phyloP scores from a whole-genome alignment of 2,888 invertebrate species.

The Torymus aiolomorphi region DNA sequence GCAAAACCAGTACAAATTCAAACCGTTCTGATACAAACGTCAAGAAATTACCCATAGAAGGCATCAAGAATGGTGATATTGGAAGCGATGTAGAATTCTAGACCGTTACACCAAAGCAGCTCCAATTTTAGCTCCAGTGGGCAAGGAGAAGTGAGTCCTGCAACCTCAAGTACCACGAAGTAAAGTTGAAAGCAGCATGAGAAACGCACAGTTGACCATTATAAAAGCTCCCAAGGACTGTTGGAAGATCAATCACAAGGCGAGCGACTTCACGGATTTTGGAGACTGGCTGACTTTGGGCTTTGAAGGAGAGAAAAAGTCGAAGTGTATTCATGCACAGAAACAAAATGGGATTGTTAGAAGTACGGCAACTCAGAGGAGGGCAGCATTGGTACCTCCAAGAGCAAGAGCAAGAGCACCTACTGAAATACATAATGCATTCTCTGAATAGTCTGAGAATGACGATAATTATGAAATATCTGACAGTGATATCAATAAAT shows the following conservation, averaged over 20 bases:
- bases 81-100: too few species aligned
- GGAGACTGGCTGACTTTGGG: constrained; percentile 95
- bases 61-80: too few species aligned
- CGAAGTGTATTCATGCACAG: constrained; percentile 61
- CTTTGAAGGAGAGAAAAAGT: constrained; percentile 77
- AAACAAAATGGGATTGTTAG: constrained; percentile 75
- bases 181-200: constrained; percentile 73
- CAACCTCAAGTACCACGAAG: too few species aligned
- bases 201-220: constrained; percentile 73
- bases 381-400: constrained; percentile 61
- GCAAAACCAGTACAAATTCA: too few species aligned
- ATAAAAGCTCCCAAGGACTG: constrained; percentile 77
- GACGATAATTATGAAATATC: too few species aligned
- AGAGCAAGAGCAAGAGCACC: constrained; percentile 78
- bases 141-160: too few species aligned
- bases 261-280: constrained; percentile 90
- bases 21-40: too few species aligned
- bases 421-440: constrained; percentile 87
- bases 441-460: constrained; percentile 87
- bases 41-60: too few species aligned
- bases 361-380: constrained; percentile 67
- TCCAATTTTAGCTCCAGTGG: too few species aligned
- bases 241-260: constrained; percentile 78
- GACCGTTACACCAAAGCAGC: too few species aligned
- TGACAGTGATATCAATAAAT: constrained; percentile 93